Conservation (phyloP, 2,888 invertebrate species). For the Mayetiola destructor region DNA sequence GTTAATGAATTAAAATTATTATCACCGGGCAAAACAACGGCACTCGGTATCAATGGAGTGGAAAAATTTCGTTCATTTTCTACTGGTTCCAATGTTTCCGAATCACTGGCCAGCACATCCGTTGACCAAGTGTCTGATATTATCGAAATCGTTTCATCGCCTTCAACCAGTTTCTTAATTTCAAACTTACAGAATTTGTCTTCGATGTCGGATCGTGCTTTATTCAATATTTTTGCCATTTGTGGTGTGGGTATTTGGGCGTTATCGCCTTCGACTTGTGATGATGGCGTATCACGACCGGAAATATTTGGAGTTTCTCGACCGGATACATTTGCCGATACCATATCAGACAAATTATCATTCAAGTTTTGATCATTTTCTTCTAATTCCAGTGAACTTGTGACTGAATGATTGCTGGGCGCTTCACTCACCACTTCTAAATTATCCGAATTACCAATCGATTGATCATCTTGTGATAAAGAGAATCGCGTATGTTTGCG, state of each 20-base stretch:
- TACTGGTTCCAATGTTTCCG: constrained; percentile 76
- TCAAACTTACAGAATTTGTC: constrained; percentile 98
- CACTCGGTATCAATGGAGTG: constrained; percentile 35
- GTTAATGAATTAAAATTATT: constrained; percentile 32
- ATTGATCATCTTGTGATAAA: constrained; percentile 81
- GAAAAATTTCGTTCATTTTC: constrained; percentile 42
- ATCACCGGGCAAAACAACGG: constrained; percentile 35
- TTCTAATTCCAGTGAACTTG: constrained; percentile 76
- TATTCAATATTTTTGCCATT: constrained; percentile 51
- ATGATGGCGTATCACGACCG: constrained; percentile 90
- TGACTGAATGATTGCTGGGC: constrained; percentile 88
- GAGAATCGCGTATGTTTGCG: constrained; percentile 43
- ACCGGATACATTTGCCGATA: constrained; percentile 85
- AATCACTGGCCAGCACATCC: constrained; percentile 92
- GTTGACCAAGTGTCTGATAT: constrained; percentile 99
- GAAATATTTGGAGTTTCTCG: constrained; percentile 91
- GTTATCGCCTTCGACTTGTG: constrained; percentile 71
- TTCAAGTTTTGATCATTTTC: constrained; percentile 66
- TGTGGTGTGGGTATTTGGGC: constrained; percentile 38
- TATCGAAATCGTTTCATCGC: constrained; percentile 91
- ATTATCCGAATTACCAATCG: constrained; percentile 84
- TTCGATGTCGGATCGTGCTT: constrained; percentile 87
- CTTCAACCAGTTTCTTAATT: constrained; percentile 63
- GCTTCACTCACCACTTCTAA: constrained; percentile 91
- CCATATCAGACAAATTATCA: constrained; percentile 94